Evolutionary conservation across 1,140 invertebrate genomes (phyloP), one percentile per base, ranked within the genome.

Genomic region (Apis florea): DNA sequence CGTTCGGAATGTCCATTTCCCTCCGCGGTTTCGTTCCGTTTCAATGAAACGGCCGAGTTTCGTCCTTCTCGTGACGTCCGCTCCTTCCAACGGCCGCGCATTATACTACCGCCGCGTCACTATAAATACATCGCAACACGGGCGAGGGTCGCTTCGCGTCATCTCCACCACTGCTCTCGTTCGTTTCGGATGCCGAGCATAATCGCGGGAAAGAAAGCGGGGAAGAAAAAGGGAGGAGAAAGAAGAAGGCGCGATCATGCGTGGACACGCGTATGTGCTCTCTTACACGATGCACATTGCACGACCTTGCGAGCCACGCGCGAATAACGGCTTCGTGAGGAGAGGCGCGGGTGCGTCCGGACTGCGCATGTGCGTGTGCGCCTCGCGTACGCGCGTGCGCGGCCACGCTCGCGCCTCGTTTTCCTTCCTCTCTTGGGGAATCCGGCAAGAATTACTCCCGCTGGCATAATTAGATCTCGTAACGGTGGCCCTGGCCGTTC

Each of bases 241-340:
- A 59, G 17, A 31, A 13, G 76, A 54, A 31, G 71, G 67, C 15
- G 61, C 63, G 68, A 66, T 54, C n/a, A n/a, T n/a, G n/a, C 40
- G 69, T 49, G 75, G 59, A 71, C 64, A 54, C 85, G 85, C 63
- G 58, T 40, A 31, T 59, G n/a, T 79, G 67, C 31, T 51, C 47
- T 66, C 58, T 59, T 63, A 76, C 54, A 21, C 86, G 84, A 89
- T 89, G 88, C 75, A 83, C 82, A 73, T 79, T 83, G 75, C 54
- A 51, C 77, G 88, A 86, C 88, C 88, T 89, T 89, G 88, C 77
- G 66, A 66, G 75, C 73, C 84, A 86, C 76, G 82, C 71, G 85
- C 83, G 78, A 87, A 84, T 87, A 84, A 88, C 83, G 81, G 77
- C 63, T n/a, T 53, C 40, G 24, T n/a, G 31, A 61, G 19, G 51